phyloP scores from a whole-genome alignment of 2,113 vertebrate genomes.

The Tyrannus savana region DNA sequence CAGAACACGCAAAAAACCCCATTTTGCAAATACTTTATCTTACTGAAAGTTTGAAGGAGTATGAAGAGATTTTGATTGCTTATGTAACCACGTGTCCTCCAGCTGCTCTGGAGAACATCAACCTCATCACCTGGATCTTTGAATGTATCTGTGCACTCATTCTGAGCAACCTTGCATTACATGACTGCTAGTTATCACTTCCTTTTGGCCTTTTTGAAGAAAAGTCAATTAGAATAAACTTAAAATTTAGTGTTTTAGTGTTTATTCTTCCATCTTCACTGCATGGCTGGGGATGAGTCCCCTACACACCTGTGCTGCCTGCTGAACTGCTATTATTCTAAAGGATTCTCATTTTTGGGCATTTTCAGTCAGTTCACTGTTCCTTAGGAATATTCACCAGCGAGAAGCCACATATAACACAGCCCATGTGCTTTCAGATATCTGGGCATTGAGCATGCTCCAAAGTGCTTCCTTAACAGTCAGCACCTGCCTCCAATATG shows the following conservation, averaged over 20 bases:
- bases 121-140: background rate
- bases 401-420: background rate
- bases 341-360: background rate
- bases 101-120: background rate
- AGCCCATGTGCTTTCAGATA: background rate
- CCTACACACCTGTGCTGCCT: background rate
- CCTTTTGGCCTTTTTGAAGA: background rate
- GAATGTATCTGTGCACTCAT: background rate
- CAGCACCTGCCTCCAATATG: rapidly evolving
- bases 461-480: background rate
- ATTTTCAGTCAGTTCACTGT: background rate
- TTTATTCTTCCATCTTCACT: background rate
- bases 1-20: background rate
- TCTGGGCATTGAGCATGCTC: background rate
- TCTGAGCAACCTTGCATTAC: background rate
- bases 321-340: background rate
- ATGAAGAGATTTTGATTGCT: background rate
- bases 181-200: background rate
- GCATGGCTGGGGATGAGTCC: background rate
- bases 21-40: background rate
- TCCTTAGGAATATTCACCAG: background rate
- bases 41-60: background rate
- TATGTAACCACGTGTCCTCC: background rate
- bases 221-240: background rate
- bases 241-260: background rate